Conservation (phyloP, 2,888 invertebrate genomes). For the Mongoloraphidia duomilia region DNA sequence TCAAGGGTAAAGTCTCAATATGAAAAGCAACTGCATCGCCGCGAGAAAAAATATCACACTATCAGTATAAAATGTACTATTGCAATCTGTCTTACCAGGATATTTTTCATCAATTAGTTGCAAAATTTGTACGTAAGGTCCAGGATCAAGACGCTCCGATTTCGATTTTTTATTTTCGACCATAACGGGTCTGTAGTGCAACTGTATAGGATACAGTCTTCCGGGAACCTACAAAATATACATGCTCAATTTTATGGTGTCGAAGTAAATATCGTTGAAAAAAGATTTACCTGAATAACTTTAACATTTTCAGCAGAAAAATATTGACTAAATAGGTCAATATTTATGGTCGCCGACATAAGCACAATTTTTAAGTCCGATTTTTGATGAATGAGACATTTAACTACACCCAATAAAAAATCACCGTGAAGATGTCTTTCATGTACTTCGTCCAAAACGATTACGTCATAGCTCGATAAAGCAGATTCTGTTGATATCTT, state of each 20-base stretch:
- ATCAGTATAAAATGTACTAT: no score
- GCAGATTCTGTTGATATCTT: conserved; percentile 71
- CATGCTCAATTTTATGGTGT: not conserved
- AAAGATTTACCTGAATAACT: conserved; percentile 52
- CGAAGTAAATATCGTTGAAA: not conserved
- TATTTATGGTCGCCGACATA: conserved; percentile 99
- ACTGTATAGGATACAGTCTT: conserved; percentile 80
- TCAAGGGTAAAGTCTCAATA: no score
- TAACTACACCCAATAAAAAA: conserved; percentile 84
- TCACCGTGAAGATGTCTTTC: conserved; percentile 93
- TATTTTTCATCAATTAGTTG: conserved; percentile 86
- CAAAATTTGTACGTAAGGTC: conserved; percentile 84
- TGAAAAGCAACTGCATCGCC: conserved; percentile 4
- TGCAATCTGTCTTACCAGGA: conserved; percentile 36
- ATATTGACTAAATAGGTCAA: conserved; percentile 82
- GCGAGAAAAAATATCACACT: no score
- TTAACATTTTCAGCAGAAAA: conserved; percentile 69
- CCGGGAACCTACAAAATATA: conserved; percentile 65
- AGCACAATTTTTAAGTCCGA: conserved; percentile 75
- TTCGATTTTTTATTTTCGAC: conserved; percentile 44
- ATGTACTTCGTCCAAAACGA: conserved; percentile 94
- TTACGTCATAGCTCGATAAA: conserved; percentile 73
- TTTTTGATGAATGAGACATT: conserved; percentile 73
- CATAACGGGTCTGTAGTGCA: conserved; percentile 66
- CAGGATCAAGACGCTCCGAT: conserved; percentile 70